Conservation (phyloP, 2,888 invertebrate genomes). For the Drosophila anomalipes region DNA sequence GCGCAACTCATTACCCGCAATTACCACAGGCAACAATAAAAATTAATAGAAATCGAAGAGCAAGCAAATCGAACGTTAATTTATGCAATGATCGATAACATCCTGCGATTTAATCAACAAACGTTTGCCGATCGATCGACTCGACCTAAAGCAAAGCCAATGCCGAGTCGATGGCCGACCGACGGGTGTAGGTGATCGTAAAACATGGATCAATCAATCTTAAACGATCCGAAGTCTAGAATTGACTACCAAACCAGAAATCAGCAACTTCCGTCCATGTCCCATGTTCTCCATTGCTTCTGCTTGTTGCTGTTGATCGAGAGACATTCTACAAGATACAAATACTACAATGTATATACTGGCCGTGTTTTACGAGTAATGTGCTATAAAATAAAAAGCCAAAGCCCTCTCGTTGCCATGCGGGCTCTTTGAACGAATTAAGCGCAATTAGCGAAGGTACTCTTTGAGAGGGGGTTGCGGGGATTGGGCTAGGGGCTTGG, state of each 20-base stretch:
- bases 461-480: conserved; percentile 11
- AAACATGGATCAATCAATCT: conserved; percentile 78
- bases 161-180: conserved; percentile 52
- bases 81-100: conserved; percentile 84
- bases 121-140: conserved; percentile 63
- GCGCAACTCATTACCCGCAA: conserved; percentile 48
- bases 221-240: conserved; percentile 74
- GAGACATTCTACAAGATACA: conserved; percentile 3
- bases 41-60: conserved; percentile 46
- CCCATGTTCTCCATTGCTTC: conserved; percentile 11
- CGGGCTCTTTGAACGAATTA: conserved; percentile 80
- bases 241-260: conserved; percentile 59
- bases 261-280: conserved; percentile 78
- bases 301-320: conserved; percentile 10
- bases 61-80: conserved; percentile 70
- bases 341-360: neutral
- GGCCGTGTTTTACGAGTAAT: conserved; percentile 32
- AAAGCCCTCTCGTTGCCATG: conserved; percentile 48
- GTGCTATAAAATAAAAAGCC: conserved; percentile 57
- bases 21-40: conserved; percentile 55
- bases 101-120: conserved; percentile 84
- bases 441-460: conserved; percentile 78
- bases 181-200: conserved; percentile 69
- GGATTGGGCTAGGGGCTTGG: neutral
- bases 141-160: conserved; percentile 59